Base-by-base conservation (phyloP, 2,888 invertebrate genomes). In the Cheilosia vernalis region DNA sequence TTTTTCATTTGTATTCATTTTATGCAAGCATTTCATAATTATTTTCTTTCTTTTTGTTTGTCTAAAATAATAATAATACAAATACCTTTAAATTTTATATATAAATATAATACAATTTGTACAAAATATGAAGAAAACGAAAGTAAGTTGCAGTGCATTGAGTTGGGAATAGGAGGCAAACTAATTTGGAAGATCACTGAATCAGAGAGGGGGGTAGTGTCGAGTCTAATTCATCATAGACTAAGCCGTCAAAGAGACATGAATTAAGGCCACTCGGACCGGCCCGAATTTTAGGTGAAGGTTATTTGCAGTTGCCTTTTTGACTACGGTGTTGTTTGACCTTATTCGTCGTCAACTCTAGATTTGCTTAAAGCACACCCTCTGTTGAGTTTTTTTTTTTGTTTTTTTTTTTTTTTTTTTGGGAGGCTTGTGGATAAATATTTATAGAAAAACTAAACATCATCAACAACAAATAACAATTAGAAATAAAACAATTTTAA, bases 61-160 rank as follows among this genome's bases (percentile, higher is more conserved):
- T 61, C 49, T 85, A 64, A 79, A 73, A 72, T 77, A 49, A 72
- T 74, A 70, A 69, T 64, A 74, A 70, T 80, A 80, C 64, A 84
- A 64, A 49, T 84, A 64, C 37, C 49, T 70, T 84, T 84, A 73
- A 80, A 70, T 72, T 69, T 87, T 82, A 84, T 87, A 86, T 88
- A 88, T 85, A 87, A 82, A 88, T 91, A 91, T 91, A 91, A 91
- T 91, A 91, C 91, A 91, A 89, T 91, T 91, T 91, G 91, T 91
- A 91, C 91, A 91, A 89, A 89, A 88, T 89, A 91, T 88, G 67
- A 87, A 82, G 56, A 56, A 70, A 77, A 82, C 66, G 73, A 79
- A 83, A 77, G 44, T 37, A 7, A 88, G 42, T 63, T 24, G 33
- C 55, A 53, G 44, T 37, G 33, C 51, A 17, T 40, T 42, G 37